These are phyloP conservation scores for Phalacrocorax carbo DNA, from an alignment of 2,113 vertebrate genomes.

Conservation along the genomic window DNA sequence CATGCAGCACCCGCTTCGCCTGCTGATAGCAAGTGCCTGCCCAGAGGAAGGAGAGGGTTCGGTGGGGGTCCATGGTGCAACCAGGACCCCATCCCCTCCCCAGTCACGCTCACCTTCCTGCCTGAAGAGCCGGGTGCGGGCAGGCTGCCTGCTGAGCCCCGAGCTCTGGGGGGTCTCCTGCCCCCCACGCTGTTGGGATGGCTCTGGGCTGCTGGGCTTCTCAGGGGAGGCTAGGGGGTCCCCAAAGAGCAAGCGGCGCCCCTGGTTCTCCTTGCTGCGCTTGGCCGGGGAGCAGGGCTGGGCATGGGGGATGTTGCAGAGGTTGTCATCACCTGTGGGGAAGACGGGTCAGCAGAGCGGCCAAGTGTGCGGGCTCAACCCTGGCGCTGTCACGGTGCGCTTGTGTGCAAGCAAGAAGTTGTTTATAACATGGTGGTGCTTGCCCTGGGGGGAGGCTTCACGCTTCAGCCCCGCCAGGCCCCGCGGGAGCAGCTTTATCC, in stretches of 20 bases:
- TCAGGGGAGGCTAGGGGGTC: constrained; percentile 31
- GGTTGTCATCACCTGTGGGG: constrained; percentile 85
- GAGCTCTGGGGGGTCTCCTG: constrained; percentile 64
- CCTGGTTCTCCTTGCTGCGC: constrained; percentile 75
- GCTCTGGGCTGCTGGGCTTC: not conserved
- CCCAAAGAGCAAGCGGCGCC: constrained; percentile 68
- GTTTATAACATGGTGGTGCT: accelerated
- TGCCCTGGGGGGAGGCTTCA: not conserved
- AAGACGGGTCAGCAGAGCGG: not conserved
- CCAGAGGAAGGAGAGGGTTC: not conserved
- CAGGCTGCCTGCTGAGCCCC: not conserved
- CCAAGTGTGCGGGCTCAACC: not conserved
- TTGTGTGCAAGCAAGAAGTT: not conserved
- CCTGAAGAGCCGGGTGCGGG: constrained; percentile 66
- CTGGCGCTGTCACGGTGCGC: not conserved
- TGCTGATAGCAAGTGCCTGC: constrained; percentile 83
- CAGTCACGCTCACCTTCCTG: constrained; percentile 76
- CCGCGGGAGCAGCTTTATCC: not conserved
- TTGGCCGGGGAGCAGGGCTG: constrained; percentile 84
- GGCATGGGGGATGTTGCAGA: constrained; percentile 80
- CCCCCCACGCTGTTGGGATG: not conserved
- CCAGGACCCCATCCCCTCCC: accelerated
- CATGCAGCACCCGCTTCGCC: constrained; percentile 87
- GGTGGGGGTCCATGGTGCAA: accelerated
- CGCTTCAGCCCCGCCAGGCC: not conserved